A percentile compares a stretch with the other conserved stretches of the same genome.
phyloP scores from a whole-genome alignment of 2,888 invertebrate genomes.

The Diaprepes abbreviatus region DNA sequence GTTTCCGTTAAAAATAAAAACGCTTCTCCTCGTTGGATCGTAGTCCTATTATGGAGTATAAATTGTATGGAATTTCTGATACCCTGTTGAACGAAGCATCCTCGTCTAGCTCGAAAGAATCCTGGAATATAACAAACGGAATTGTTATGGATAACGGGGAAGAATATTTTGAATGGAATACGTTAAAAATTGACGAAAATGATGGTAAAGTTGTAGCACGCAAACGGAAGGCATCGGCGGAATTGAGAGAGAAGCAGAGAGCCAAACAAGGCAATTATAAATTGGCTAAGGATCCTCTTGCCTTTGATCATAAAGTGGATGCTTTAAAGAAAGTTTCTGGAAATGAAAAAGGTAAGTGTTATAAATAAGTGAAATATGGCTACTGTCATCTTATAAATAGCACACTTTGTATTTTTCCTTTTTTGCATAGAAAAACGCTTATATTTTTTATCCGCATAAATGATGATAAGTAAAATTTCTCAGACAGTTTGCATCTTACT shows the following conservation, averaged over 20 bases:
- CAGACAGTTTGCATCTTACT: too few relatives aligned
- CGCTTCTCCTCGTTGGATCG: constrained; percentile 9
- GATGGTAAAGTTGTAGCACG: constrained; percentile 25
- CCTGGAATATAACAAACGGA: constrained; percentile 62
- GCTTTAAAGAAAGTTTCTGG: constrained; percentile 51
- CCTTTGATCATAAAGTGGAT: constrained; percentile 53
- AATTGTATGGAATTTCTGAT: constrained; percentile 63
- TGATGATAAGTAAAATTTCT: too few relatives aligned
- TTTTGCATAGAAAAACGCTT: too few relatives aligned
- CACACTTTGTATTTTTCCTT: too few relatives aligned
- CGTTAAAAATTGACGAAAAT: constrained; percentile 60
- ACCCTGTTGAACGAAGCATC: constrained; percentile 60
- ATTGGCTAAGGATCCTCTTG: constrained; percentile 53
- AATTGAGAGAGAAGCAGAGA: constrained; percentile 40
- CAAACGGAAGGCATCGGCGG: constrained; percentile 52
- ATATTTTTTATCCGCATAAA: too few relatives aligned
- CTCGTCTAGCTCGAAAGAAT: constrained; percentile 59
- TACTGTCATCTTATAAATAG: too few relatives aligned
- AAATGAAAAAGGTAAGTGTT: constrained; percentile 57
- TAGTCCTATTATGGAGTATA: constrained; percentile 66
- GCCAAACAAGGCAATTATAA: constrained; percentile 49
- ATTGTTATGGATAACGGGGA: constrained; percentile 63
- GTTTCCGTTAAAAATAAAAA: background rate
- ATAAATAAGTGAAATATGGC: background rate
- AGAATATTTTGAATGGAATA: constrained; percentile 66